These are phyloP conservation scores for Mythimna impura DNA, from an alignment of 2,888 invertebrate genomes.

Conservation along the genomic window DNA sequence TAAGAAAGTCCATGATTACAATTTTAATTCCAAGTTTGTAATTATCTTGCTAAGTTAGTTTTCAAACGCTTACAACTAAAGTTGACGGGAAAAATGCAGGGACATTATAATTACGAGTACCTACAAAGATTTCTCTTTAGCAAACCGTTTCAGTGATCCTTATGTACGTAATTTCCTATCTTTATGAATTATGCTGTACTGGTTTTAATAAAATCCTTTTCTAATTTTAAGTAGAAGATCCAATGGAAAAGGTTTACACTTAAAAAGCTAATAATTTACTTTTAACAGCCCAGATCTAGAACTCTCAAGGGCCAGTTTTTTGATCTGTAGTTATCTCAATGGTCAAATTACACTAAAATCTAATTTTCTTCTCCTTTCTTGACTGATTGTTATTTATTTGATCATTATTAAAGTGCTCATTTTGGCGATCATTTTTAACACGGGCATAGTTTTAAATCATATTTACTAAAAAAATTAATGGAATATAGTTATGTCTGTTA, in stretches of 20 bases:
- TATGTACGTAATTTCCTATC: constrained; percentile 13
- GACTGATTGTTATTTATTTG: no score
- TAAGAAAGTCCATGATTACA: no score
- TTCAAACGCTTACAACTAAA: not conserved
- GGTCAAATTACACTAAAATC: no score
- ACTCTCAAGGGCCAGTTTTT: not conserved
- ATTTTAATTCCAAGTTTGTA: not conserved
- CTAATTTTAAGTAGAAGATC: constrained; percentile 36
- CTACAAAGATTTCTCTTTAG: not conserved
- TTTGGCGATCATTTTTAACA: no score
- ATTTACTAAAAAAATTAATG: no score
- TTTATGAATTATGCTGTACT: constrained; percentile 9
- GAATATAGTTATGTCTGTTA: no score
- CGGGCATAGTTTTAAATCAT: no score
- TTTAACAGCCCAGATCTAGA: not conserved
- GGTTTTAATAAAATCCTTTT: constrained; percentile 43
- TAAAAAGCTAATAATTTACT: constrained; percentile 14
- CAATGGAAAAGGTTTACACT: constrained; percentile 24
- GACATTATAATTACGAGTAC: no score
- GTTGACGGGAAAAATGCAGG: not conserved
- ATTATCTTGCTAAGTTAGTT: not conserved
- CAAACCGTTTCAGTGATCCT: constrained; percentile 10
- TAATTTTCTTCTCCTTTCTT: no score
- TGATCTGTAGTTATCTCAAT: no score
- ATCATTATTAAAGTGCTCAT: no score